Conservation (phyloP, 2,113 vertebrate genomes). For the Capra hircus region DNA sequence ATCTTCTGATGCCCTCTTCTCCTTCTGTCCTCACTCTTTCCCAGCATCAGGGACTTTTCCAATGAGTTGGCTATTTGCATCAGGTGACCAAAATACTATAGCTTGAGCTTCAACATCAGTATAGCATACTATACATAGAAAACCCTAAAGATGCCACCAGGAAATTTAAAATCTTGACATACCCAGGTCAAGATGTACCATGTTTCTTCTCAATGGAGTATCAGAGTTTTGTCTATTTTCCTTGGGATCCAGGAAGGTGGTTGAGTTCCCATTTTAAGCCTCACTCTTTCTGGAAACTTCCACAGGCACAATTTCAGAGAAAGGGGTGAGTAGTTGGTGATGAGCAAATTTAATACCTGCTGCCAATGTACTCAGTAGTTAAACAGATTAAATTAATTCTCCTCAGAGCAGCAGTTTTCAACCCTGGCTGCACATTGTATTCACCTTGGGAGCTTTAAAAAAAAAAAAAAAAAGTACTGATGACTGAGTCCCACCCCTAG, state of each 20-base stretch:
- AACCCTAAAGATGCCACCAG: background rate
- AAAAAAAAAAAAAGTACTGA: constrained; percentile 16
- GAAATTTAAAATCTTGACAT: background rate
- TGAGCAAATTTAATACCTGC: constrained; percentile 56
- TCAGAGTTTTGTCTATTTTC: background rate
- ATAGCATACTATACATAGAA: background rate
- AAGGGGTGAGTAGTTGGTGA: background rate
- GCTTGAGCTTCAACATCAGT: background rate
- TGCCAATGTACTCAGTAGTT: constrained; percentile 59
- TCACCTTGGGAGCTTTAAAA: constrained; percentile 62
- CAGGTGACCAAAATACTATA: background rate
- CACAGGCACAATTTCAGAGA: constrained; percentile 1
- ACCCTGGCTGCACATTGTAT: constrained; percentile 59
- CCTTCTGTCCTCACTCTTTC: background rate
- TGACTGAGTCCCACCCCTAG: constrained; percentile 58
- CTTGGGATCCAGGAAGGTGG: background rate
- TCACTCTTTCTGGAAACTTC: background rate
- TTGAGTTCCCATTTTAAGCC: background rate
- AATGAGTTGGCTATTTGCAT: background rate
- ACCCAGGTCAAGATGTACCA: background rate
- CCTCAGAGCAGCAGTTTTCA: constrained; percentile 60
- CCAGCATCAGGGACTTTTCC: background rate
- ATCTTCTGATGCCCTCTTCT: background rate
- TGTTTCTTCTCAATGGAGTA: background rate
- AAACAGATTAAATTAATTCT: constrained; percentile 68